Evolutionary conservation across 2,888 invertebrate species (phyloP), one percentile per base, ranked within the genome.

Genomic region (Galerucella nymphaeae): DNA sequence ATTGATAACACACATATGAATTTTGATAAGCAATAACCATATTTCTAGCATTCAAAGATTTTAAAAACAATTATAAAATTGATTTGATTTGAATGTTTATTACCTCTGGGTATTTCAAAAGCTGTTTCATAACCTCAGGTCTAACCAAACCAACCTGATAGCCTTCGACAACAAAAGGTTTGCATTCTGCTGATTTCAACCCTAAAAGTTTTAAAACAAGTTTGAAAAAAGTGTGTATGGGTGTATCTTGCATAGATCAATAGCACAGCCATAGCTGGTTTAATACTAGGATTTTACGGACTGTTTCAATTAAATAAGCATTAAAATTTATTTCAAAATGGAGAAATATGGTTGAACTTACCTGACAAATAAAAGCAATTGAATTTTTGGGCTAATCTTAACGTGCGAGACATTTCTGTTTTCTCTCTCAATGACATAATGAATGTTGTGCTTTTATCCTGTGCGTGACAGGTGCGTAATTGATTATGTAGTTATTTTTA

Each of bases 281-380:
- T 75, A 74, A 59, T 72, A 55, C 74, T 48, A 30, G 41, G 48
- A 67, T 70, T 67, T 83, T 57, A 50, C 20, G 2, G 1, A 10
- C 38, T 71, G 72, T 70, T 59, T 76, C 70, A 77, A 75, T 79
- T 73, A 71, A 76, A 70, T 53, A 62, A 59, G 48, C 14, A 3
- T 30, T 30, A 23, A 70, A 67, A 67, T 50, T 45, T 58, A 63
- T 73, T 55, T 48, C 41, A 45, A 62, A 64, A 23, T 64, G 45
- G 14, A n/a, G 45, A 50, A 53, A 70, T 50, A 50, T 14, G 3
- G 18, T 4, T 50, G 53, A 42, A 84, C 88, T 89, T 88, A 95
- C 95, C 95, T 90, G 93, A 91, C 88, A 96, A 87, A 87, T 95
- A 95, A 87, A 96, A 96, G 89, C 94, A 93, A 88, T 96, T 96